Evolutionary conservation across 2,113 vertebrate genomes (phyloP).

Genomic region (Ophiodon elongatus): DNA sequence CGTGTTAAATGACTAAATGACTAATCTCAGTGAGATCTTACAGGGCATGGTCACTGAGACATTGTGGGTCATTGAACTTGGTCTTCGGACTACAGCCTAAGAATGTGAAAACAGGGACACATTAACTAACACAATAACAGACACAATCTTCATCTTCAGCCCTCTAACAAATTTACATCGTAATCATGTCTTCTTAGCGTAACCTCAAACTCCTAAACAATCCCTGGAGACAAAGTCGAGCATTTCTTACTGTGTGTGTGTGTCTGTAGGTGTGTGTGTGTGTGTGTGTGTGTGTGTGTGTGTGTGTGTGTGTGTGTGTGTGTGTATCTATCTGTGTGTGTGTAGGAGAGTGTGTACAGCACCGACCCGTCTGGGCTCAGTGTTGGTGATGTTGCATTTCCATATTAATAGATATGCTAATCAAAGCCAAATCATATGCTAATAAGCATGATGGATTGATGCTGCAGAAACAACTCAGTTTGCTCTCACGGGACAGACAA

Average conservation of each 20-base stretch:
- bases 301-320: not conserved
- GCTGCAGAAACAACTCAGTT: conserved; percentile 66
- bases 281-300: conserved; percentile 1
- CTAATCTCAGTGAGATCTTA: not conserved
- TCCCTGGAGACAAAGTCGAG: conserved; percentile 51
- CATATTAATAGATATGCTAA: conserved; percentile 85
- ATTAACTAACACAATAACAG: conserved; percentile 19
- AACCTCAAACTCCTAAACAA: conserved; percentile 40
- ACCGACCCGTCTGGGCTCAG: conserved; percentile 41
- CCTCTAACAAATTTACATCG: conserved; percentile 55
- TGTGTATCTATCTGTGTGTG: conserved; percentile 11
- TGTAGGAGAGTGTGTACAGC: conserved; percentile 11
- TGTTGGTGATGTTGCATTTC: conserved; percentile 73
- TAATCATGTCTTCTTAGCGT: conserved; percentile 57
- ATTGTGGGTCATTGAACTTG: not conserved
- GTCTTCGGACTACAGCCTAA: not conserved
- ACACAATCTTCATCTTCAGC: conserved; percentile 28
- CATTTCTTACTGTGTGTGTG: conserved; percentile 1
- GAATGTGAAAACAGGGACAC: conserved; percentile 14
- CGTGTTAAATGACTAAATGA: not conserved
- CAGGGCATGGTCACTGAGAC: not conserved
- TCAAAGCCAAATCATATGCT: conserved; percentile 78
- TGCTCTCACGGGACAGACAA: conserved; percentile 58
- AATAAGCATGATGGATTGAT: conserved; percentile 82
- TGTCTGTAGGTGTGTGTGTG: not conserved